Evolutionary conservation across 2,797 vertebrate species (phyloP).

Genomic region (Etheostoma perlongum): DNA sequence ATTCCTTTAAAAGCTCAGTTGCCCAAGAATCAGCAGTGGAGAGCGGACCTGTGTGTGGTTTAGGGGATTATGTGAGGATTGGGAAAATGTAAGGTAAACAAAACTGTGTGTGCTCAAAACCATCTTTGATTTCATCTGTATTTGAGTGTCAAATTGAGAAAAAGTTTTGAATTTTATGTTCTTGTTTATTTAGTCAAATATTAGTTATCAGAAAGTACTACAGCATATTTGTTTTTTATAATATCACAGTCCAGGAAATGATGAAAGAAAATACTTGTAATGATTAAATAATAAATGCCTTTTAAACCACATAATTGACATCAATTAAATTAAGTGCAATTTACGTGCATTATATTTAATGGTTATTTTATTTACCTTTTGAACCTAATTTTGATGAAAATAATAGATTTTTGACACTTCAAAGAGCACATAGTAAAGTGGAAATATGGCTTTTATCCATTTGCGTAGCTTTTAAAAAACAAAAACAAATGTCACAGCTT

Average conservation of each 20-base stretch:
- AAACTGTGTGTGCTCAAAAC: constrained; percentile 27
- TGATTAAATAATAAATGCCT: not conserved
- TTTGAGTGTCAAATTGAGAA: constrained; percentile 11
- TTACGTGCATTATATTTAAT: constrained; percentile 5
- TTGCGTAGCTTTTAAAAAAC: constrained; percentile 47
- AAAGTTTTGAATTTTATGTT: not conserved
- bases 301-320: not conserved
- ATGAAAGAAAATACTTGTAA: not conserved
- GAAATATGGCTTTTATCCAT: constrained; percentile 42
- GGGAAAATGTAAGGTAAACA: constrained; percentile 48
- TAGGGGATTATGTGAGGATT: constrained; percentile 63
- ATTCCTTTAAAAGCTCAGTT: constrained; percentile 78
- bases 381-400: constrained; percentile 14
- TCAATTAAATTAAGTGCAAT: not conserved
- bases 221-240: not conserved
- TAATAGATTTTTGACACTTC: constrained; percentile 43
- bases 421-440: constrained; percentile 46
- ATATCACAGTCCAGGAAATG: not conserved
- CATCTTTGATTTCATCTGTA: constrained; percentile 30
- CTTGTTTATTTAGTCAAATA: not conserved
- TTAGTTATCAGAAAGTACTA: not conserved
- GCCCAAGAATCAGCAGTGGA: constrained; percentile 58
- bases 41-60: constrained; percentile 62
- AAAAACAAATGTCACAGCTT: constrained; percentile 46
- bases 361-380: constrained; percentile 24